A percentile compares a stretch with the other conserved stretches of the same genome.
Conservation (phyloP, 2,797 vertebrate genomes). For the Gallinago stenura region DNA sequence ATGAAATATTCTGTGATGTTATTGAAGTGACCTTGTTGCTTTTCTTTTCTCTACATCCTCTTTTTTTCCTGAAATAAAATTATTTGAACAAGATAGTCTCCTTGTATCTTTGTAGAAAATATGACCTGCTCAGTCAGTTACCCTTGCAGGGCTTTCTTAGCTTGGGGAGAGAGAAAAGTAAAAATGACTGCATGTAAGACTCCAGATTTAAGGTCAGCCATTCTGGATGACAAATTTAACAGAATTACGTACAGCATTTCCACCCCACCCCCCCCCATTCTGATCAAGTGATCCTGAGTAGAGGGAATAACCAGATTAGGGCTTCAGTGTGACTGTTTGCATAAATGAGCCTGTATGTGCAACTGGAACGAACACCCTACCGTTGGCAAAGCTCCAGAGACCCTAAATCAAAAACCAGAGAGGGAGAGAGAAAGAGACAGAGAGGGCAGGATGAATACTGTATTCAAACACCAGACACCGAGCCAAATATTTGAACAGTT, state of each 20-base stretch:
- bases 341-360: background rate
- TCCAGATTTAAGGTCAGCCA: constrained; percentile 40
- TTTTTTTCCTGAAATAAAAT: constrained; percentile 22
- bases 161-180: background rate
- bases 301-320: constrained; percentile 25
- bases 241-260: constrained; percentile 5
- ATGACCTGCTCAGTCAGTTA: constrained; percentile 34
- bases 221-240: constrained; percentile 18
- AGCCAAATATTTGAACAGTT: background rate
- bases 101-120: constrained; percentile 16
- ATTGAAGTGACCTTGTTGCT: constrained; percentile 59
- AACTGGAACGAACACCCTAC: background rate
- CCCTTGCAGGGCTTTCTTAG: background rate
- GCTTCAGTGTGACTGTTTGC: background rate
- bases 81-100: constrained; percentile 31
- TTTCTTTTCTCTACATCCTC: constrained; percentile 1
- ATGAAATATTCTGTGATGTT: constrained; percentile 17
- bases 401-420: background rate
- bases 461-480: background rate
- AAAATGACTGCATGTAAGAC: background rate
- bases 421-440: background rate
- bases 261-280: background rate
- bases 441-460: background rate
- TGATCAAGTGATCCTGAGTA: constrained; percentile 12
- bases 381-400: background rate